Conservation (phyloP, 2,113 vertebrate species). For the Gopherus flavomarginatus region DNA sequence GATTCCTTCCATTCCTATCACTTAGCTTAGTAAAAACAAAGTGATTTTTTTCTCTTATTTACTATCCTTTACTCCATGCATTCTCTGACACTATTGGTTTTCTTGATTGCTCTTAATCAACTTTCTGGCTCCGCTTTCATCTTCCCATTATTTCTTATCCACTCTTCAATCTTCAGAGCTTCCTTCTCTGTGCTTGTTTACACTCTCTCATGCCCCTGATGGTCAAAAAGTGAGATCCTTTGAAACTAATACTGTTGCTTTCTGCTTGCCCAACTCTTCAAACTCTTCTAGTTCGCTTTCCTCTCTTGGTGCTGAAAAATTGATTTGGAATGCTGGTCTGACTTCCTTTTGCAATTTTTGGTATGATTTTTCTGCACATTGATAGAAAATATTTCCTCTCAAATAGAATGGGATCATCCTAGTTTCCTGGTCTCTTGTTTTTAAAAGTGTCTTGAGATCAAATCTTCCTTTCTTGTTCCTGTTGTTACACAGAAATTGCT, state of each 20-base stretch:
- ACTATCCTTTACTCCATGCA: not conserved
- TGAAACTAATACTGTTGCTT: not conserved
- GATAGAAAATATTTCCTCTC: not conserved
- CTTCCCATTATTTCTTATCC: slow-evolving; percentile 4
- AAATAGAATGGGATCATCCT: not conserved
- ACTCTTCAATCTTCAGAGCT: slow-evolving; percentile 31
- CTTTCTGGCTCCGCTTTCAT: slow-evolving; percentile 9
- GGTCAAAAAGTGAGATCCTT: slow-evolving; percentile 29
- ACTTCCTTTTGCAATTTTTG: not conserved
- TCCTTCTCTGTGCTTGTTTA: slow-evolving; percentile 1
- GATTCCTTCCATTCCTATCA: fast-evolving
- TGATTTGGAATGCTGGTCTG: not conserved
- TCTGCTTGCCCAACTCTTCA: slow-evolving; percentile 7
- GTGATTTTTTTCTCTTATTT: not conserved
- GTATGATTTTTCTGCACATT: not conserved
- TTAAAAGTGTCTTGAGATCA: not conserved
- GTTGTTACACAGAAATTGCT: not conserved
- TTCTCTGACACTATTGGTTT: not conserved
- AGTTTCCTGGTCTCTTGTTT: slow-evolving; percentile 3
- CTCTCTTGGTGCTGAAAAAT: not conserved
- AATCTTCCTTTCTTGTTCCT: not conserved
- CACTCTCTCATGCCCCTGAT: not conserved
- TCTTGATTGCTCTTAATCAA: slow-evolving; percentile 24
- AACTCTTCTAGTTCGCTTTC: not conserved
- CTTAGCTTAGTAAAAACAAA: not conserved